Base-by-base conservation (phyloP, 2,797 vertebrate species). In the Synaphobranchus kaupii region DNA sequence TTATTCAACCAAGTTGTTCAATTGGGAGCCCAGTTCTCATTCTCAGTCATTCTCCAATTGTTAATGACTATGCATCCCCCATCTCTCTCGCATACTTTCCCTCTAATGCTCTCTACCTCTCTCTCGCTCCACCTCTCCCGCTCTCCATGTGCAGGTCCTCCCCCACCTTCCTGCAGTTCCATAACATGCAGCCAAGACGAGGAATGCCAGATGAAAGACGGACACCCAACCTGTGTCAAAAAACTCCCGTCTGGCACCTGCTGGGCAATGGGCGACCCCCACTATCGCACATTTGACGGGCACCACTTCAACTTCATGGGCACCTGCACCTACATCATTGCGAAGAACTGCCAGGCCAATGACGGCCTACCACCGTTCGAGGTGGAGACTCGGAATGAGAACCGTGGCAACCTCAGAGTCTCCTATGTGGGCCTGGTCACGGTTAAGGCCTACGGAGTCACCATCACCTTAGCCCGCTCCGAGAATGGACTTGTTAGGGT, bases 221-320 rank as follows among this genome's bases (percentile, higher is more conserved):
- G 10, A 0, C 87, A 83, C 86, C 90, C 94, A 39, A 83, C 31
- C 0, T 95, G 95, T 90, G 92, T 94, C 25, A 87, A 91, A 9
- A 92, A 91, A 56, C 73, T 87, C 20, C 28, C 89, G 20, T 22
- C 82, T 15, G 90, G 86, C 17, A 91, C 85, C 8, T 96, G 95
- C 90, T 96, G 93, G 94, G 95, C 94, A 8, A 92, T 92, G 83
- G 95, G 96, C 2, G 95, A 96, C 63, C 95, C 95, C 9, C 94
- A 96, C 84, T 96, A 96, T 84, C 90, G 87, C 50, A 96, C 96
- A 0, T 97, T 96, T 56, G 95, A 96, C 4, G 94, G 92, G 0
- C 90, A 25, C 76, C 86, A 87, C 84, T 97, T 90, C 87, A 86
- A 96, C 86, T 95, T 95, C 83, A 95, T 95, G 90, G 96, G 96